These are phyloP conservation scores for Mellivora capensis DNA, from an alignment of 2,113 vertebrate genomes.

Conservation along the genomic window DNA sequence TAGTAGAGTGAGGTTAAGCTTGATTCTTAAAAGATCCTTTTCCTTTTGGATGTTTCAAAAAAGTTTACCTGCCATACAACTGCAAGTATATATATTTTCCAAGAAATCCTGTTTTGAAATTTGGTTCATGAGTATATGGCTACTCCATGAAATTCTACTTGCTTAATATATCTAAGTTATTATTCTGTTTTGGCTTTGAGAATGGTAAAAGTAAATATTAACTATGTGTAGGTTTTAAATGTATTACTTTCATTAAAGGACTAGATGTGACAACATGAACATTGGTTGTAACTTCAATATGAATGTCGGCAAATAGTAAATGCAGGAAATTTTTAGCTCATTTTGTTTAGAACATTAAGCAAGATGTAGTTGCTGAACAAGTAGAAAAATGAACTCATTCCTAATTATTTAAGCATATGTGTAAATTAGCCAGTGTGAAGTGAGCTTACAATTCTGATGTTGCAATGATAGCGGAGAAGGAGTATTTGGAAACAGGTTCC, in stretches of 20 bases:
- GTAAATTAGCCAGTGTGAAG: not conserved
- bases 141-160: not conserved
- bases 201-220: not conserved
- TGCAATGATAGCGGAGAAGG: not conserved
- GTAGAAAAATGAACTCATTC: not conserved
- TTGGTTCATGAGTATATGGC: not conserved
- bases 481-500: not conserved
- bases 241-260: not conserved
- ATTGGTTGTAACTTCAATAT: not conserved
- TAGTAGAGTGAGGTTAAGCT: not conserved
- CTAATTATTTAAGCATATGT: not conserved
- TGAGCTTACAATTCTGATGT: not conserved
- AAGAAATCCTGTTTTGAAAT: not conserved
- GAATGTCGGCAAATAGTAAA: not conserved
- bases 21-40: not conserved
- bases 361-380: not conserved
- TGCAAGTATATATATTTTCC: not conserved
- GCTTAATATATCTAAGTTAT: not conserved
- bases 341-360: conserved; percentile 17
- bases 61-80: not conserved
- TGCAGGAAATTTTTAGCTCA: not conserved
- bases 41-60: not conserved
- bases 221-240: not conserved
- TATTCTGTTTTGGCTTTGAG: not conserved
- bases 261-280: not conserved